These are phyloP conservation scores for Plutomurus gul DNA, from an alignment of 1,140 invertebrate genomes.

Conservation along the genomic window DNA sequence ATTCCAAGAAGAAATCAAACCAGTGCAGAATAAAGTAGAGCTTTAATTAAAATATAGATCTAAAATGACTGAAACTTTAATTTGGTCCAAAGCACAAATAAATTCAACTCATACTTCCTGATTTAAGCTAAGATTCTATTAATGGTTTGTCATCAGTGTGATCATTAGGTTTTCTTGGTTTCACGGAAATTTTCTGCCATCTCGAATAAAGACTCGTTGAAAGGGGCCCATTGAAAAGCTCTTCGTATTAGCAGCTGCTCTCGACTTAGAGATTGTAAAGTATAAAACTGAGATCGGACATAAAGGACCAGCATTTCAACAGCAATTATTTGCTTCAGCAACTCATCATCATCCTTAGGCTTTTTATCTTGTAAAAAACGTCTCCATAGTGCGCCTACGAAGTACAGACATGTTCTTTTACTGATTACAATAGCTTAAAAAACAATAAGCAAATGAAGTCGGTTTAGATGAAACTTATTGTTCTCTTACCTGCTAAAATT, in stretches of 20 bases:
- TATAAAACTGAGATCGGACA: slow-evolving; percentile 44
- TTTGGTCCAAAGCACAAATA: too few relatives aligned
- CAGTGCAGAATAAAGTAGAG: too few relatives aligned
- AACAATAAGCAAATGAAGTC: not conserved
- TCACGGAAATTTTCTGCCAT: not conserved
- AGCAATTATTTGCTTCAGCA: slow-evolving; percentile 33
- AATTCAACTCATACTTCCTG: too few relatives aligned
- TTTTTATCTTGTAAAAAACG: slow-evolving; percentile 67
- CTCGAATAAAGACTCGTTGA: slow-evolving; percentile 37
- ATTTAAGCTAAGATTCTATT: not conserved
- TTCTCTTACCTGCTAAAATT: slow-evolving; percentile 67
- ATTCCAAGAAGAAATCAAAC: too few relatives aligned
- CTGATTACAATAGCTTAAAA: not conserved
- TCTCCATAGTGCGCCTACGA: slow-evolving; percentile 78
- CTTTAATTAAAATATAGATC: too few relatives aligned
- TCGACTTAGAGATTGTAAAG: slow-evolving; percentile 30
- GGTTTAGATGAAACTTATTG: not conserved
- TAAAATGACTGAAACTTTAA: too few relatives aligned
- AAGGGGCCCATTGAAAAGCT: slow-evolving; percentile 40
- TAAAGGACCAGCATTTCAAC: slow-evolving; percentile 51
- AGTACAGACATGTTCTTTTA: too few relatives aligned
- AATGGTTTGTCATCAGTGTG: not conserved
- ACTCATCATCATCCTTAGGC: slow-evolving; percentile 39
- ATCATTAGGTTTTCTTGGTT: not conserved
- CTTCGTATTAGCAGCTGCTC: slow-evolving; percentile 32